These are phyloP conservation scores for Pseudobourletiella spinata DNA, from an alignment of 1,140 invertebrate genomes.

Conservation along the genomic window DNA sequence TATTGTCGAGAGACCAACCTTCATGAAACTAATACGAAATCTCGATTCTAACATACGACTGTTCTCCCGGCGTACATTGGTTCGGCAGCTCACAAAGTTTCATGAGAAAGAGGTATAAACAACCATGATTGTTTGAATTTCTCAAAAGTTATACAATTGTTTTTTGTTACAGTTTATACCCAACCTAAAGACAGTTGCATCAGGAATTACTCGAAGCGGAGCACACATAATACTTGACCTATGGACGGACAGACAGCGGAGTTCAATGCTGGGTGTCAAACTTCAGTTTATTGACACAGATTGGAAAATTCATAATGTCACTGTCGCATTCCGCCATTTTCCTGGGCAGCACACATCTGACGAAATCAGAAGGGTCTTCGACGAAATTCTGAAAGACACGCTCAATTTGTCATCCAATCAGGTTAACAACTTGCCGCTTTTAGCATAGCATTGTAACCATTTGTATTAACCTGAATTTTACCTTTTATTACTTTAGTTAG, in stretches of 20 bases:
- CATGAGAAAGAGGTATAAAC: background rate
- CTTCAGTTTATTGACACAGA: background rate
- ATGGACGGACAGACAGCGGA: background rate
- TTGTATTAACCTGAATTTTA: background rate
- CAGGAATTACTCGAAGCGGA: background rate
- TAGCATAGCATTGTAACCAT: background rate
- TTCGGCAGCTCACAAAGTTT: background rate
- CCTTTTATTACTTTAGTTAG: background rate
- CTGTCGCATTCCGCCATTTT: background rate
- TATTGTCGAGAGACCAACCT: background rate
- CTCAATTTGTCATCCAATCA: background rate
- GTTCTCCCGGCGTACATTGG: background rate
- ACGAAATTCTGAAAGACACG: background rate
- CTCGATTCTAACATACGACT: background rate
- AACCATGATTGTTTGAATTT: background rate
- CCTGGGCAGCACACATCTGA: background rate
- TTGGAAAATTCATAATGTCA: background rate
- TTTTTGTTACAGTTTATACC: background rate
- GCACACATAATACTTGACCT: background rate
- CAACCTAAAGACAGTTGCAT: background rate
- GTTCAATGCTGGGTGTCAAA: background rate
- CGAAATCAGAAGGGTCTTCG: background rate
- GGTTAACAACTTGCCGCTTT: background rate
- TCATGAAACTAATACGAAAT: background rate
- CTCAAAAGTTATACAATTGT: background rate